These are phyloP conservation scores for Cataglyphis albicans DNA, from an alignment of 2,888 invertebrate genomes.

Conservation along the genomic window DNA sequence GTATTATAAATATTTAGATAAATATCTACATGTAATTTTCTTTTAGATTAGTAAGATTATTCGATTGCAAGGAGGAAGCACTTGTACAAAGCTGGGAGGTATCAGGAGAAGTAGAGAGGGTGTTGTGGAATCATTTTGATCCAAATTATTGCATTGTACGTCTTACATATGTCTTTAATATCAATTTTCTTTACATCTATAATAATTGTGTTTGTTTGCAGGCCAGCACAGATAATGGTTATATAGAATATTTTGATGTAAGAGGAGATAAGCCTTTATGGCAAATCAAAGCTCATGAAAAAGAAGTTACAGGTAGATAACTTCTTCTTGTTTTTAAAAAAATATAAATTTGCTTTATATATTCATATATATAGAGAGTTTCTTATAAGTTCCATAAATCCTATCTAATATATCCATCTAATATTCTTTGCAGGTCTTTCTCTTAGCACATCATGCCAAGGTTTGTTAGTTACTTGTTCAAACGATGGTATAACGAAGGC, in stretches of 20 bases:
- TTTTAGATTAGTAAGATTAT: constrained; percentile 90
- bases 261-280: constrained; percentile 88
- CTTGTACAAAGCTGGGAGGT: constrained; percentile 90
- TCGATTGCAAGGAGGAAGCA: constrained; percentile 91
- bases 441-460: constrained; percentile 91
- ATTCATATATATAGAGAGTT: background rate
- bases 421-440: constrained; percentile 88
- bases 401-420: background rate
- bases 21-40: constrained; percentile 40
- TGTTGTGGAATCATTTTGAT: constrained; percentile 93
- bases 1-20: background rate
- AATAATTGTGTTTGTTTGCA: constrained; percentile 71
- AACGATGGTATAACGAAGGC: constrained; percentile 94
- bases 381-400: background rate
- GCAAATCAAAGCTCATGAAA: constrained; percentile 92
- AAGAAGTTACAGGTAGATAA: constrained; percentile 92
- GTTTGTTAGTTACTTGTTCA: constrained; percentile 92
- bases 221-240: constrained; percentile 88
- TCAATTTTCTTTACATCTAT: background rate
- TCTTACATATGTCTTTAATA: constrained; percentile 64
- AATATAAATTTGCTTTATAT: background rate
- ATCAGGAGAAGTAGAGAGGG: constrained; percentile 94
- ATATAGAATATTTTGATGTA: constrained; percentile 87
- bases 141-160: constrained; percentile 92
- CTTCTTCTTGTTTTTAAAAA: background rate